These are phyloP conservation scores for Falcunculus frontatus DNA, from an alignment of 2,113 vertebrate species.

Conservation along the genomic window DNA sequence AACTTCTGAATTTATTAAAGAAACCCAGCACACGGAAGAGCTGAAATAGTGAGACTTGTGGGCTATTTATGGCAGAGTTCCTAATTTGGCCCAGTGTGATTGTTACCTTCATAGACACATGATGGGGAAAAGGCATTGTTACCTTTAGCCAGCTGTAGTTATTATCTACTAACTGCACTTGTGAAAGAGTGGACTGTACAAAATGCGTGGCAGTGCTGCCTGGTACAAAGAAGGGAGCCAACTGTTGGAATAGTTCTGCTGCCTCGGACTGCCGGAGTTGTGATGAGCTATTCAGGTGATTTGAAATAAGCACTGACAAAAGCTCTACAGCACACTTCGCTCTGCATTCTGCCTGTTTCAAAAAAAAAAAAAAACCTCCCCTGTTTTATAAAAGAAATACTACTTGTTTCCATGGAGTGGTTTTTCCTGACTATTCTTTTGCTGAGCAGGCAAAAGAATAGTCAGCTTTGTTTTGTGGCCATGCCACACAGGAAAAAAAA, in stretches of 20 bases:
- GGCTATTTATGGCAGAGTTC: background rate
- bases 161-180: background rate
- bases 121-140: background rate
- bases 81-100: constrained; percentile 6
- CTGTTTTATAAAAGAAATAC: background rate
- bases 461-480: accelerated
- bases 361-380: background rate
- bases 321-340: background rate
- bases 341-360: background rate
- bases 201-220: background rate
- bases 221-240: background rate
- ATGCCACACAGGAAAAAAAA: accelerated
- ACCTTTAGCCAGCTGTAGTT: background rate
- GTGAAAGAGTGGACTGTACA: background rate
- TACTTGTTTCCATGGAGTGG: background rate
- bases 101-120: background rate
- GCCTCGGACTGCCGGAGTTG: background rate
- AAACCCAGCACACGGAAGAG: background rate
- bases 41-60: background rate
- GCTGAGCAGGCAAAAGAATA: no score
- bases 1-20: constrained; percentile 3
- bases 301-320: background rate
- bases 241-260: background rate
- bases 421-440: background rate
- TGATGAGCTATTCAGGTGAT: background rate